Evolutionary conservation across 2,888 invertebrate genomes (phyloP).

Genomic region (Apotomis betuletana): DNA sequence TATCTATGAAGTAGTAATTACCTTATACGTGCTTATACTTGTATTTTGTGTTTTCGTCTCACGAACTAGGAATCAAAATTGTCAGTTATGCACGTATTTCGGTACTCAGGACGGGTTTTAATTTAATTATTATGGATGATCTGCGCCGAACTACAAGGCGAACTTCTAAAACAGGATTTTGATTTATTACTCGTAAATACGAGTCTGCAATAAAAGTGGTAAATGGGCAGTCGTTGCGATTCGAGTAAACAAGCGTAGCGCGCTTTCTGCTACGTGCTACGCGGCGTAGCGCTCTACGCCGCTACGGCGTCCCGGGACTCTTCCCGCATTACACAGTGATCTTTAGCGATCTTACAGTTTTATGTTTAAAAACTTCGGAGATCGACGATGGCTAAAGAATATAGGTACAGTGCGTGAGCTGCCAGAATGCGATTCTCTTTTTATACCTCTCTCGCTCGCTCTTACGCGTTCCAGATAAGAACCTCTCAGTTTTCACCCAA

Average conservation of each 20-base stretch:
- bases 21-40: too few relatives aligned
- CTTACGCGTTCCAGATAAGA: too few relatives aligned
- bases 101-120: background rate
- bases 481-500: too few relatives aligned
- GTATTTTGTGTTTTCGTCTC: background rate
- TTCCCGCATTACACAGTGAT: background rate
- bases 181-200: constrained; percentile 5
- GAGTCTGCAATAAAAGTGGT: constrained; percentile 7
- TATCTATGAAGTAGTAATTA: too few relatives aligned
- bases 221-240: background rate
- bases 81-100: background rate
- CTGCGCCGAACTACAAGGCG: constrained; percentile 9
- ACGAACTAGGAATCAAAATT: background rate
- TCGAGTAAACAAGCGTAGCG: constrained; percentile 41
- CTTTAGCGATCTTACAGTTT: background rate
- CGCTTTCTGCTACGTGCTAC: constrained; percentile 45
- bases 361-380: too few relatives aligned
- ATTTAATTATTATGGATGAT: background rate
- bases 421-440: too few relatives aligned
- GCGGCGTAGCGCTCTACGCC: constrained; percentile 55
- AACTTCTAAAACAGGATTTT: background rate
- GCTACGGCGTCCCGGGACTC: constrained; percentile 21
- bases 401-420: too few relatives aligned
- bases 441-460: too few relatives aligned
- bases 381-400: too few relatives aligned